Percentiles rank a stretch among this genome's conserved stretches.
Evolutionary conservation across 2,797 vertebrate genomes (phyloP).

Genomic region (Tolypeutes matacus): DNA sequence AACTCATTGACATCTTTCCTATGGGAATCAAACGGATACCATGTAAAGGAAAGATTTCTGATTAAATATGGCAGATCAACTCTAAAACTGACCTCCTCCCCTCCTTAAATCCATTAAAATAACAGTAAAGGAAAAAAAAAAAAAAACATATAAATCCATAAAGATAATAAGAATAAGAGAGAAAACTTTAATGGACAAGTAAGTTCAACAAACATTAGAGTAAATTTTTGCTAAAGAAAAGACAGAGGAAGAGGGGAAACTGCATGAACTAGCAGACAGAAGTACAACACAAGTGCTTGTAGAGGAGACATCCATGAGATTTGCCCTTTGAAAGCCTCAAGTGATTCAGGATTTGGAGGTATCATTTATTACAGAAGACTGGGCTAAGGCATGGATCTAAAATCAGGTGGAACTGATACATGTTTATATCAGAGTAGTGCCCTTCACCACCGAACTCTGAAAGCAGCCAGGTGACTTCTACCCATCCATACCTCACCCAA

Average conservation of each 20-base stretch:
- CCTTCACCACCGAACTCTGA: neutral
- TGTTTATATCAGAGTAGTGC: neutral
- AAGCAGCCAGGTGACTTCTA: neutral
- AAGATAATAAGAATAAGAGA: neutral
- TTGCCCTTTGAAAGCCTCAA: neutral
- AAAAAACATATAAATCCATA: neutral
- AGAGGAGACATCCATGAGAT: neutral
- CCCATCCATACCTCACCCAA: neutral
- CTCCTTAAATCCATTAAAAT: constrained; percentile 9
- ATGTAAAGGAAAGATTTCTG: neutral
- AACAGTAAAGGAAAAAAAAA: neutral
- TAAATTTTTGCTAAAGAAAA: neutral
- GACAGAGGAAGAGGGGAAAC: neutral
- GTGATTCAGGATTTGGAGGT: neutral
- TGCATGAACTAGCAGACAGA: neutral
- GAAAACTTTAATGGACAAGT: neutral
- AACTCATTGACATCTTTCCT: neutral
- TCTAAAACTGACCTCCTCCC: constrained; percentile 8
- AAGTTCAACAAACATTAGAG: constrained; percentile 13
- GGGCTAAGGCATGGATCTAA: neutral
- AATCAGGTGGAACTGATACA: neutral
- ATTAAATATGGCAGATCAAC: constrained; percentile 21
- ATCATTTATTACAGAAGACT: neutral
- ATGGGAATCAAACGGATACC: neutral
- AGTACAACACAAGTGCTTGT: neutral